Percentiles rank a stretch among this genome's conserved stretches.
These are phyloP conservation scores for Eurytoma californica DNA, from an alignment of 2,888 invertebrate species.

Conservation along the genomic window DNA sequence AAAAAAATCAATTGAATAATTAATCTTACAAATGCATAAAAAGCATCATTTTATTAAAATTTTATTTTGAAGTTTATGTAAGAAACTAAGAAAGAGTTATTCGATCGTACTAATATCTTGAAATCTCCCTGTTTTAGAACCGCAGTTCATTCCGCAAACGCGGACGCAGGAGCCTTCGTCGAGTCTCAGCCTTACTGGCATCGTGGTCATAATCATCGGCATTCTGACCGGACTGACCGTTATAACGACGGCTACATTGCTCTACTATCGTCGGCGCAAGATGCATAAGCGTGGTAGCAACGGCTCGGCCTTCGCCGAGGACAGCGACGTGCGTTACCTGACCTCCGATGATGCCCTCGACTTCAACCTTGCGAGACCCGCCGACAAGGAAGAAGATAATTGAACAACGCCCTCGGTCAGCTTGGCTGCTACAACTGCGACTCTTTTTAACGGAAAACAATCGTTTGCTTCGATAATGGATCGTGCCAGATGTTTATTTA, in stretches of 20 bases:
- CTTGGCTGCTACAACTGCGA: constrained; percentile 38
- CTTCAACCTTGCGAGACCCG: constrained; percentile 75
- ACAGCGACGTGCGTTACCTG: constrained; percentile 78
- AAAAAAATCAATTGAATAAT: no score
- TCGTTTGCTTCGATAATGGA: not conserved
- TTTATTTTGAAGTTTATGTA: no score
- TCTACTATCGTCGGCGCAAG: constrained; percentile 56
- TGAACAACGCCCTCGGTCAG: constrained; percentile 18
- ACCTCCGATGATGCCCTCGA: constrained; percentile 78
- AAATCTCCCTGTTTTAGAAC: constrained; percentile 19
- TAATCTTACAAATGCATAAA: no score
- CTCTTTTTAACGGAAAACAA: not conserved
- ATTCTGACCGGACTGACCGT: constrained; percentile 63
- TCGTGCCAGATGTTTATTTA: no score
- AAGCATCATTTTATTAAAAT: no score
- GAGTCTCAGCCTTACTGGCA: constrained; percentile 54
- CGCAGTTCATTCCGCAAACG: constrained; percentile 2
- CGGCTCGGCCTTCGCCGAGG: constrained; percentile 72
- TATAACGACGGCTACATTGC: constrained; percentile 57
- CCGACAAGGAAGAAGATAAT: constrained; percentile 59
- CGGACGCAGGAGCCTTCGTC: not conserved
- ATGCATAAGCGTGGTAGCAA: constrained; percentile 65
- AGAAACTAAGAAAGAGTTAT: no score
- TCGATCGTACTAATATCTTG: no score
- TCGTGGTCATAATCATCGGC: constrained; percentile 64